Base-by-base conservation (phyloP, 30 jellyfish, hydroid and myxozoan genomes). In the Turritopsis rubra region DNA sequence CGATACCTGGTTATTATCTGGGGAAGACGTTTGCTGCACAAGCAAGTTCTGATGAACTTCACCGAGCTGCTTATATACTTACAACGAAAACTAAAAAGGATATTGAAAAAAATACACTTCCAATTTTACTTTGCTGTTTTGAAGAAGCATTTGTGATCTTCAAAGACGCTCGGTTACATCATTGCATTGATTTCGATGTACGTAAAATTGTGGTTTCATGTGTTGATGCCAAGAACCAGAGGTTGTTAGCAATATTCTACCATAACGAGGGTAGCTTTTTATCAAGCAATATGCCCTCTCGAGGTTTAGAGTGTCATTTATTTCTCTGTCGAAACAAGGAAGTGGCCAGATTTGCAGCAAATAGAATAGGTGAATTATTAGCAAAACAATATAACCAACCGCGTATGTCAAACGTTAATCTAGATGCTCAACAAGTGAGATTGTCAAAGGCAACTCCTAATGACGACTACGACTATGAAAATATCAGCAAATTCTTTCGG, bases 251-350 rank as follows among this genome's bases (percentile, higher is more conserved):
- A n/a, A 85, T 92, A 9, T 92, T 92, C 53, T 92, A 92, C 65
- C 98, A 92, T 83, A 92, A 92, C 53, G 95, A 85, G 29, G 79
- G 75, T 54, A 89, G 96, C 24, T 79, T 74, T 54, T 66, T 86
- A 41, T 90, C 80, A 54, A 28, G 54, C 70, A 78, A 71, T 66
- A 52, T 53, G 27, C 16, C 83, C 7, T 76, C 83, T 53, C 66
- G 88, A 9, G 96, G 90, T 22, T 88, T 92, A 54, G 98, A 92
- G 76, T 92, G 98, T 81, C 98, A 92, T 73, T 30, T 92, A 54
- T 77, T 88, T 84, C 28, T 81, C 72, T 85, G 96, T 29, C 81
- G 73, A 82, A 82, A 88, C 65, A 87, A 83, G 77, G 97, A 91
- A 18, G 85, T 60, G 74, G 95, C 97, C 23, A 86, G 84, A 72